Conservation (phyloP, 2,113 vertebrate genomes). For the Leucopsar rothschildi region DNA sequence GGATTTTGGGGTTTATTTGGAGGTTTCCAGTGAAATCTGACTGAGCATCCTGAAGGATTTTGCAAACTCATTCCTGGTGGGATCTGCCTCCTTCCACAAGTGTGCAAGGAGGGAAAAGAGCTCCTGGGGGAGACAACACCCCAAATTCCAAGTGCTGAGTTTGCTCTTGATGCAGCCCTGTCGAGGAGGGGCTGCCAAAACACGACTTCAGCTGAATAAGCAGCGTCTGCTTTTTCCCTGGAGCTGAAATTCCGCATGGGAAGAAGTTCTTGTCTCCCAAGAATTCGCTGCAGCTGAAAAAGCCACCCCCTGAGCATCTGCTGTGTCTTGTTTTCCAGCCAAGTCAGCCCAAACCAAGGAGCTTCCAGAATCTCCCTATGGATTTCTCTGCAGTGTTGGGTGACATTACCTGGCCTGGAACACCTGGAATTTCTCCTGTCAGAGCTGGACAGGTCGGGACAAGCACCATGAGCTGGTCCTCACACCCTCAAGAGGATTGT, state of each 20-base stretch:
- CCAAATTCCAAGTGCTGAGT: not conserved
- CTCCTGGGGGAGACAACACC: not conserved
- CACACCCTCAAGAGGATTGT: not conserved
- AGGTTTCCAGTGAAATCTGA: not conserved
- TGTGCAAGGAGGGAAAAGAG: not conserved
- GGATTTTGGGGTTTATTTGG: not conserved
- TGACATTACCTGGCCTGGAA: accelerated
- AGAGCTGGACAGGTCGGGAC: not conserved
- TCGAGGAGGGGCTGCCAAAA: not conserved
- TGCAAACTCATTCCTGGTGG: not conserved
- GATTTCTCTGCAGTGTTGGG: not conserved
- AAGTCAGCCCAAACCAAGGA: not conserved
- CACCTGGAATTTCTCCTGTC: not conserved
- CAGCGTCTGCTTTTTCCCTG: not conserved
- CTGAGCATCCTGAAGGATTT: not conserved
- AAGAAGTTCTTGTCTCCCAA: slow-evolving; percentile 26
- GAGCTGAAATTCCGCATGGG: slow-evolving; percentile 14
- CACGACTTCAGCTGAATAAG: slow-evolving; percentile 43
- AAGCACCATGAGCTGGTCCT: not conserved
- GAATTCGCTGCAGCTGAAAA: not conserved
- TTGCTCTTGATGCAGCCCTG: not conserved
- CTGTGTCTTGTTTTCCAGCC: not conserved
- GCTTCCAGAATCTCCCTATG: not conserved
- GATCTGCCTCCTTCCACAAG: not conserved
- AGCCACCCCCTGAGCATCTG: slow-evolving; percentile 44